A percentile compares a stretch with the other conserved stretches of the same genome.
Evolutionary conservation across 2,113 vertebrate genomes (phyloP).

Genomic region (Psophia crepitans): DNA sequence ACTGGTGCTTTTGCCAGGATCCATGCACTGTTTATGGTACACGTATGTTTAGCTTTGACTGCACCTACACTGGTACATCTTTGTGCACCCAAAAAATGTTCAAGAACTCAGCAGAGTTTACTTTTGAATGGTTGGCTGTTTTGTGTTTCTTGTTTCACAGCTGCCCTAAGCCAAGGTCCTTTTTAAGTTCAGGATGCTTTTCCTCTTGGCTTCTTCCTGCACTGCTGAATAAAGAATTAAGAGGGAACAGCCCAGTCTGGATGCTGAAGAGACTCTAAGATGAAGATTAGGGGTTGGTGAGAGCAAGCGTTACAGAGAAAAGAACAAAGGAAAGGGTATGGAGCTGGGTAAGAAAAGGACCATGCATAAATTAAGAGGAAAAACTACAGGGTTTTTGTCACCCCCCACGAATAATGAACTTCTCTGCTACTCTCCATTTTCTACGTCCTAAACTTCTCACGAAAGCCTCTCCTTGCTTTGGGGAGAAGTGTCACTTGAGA

Average conservation of each 20-base stretch:
- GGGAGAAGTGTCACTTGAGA: conserved; percentile 48
- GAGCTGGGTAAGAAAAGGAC: not conserved
- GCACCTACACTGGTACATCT: fast-evolving
- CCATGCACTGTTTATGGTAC: not conserved
- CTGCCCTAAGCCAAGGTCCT: not conserved
- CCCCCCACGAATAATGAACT: conserved; percentile 6
- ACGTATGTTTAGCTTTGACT: fast-evolving
- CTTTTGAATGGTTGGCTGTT: not conserved
- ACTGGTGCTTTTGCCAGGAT: not conserved
- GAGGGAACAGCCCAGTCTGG: not conserved
- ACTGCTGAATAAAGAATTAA: not conserved
- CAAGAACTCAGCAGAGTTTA: not conserved
- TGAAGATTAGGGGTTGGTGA: not conserved
- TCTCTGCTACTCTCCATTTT: conserved; percentile 10
- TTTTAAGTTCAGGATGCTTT: not conserved
- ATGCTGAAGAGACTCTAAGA: not conserved
- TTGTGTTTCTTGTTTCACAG: not conserved
- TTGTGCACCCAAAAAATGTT: not conserved
- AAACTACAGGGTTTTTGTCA: not conserved
- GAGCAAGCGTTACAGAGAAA: not conserved
- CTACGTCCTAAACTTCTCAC: not conserved
- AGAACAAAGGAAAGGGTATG: not conserved
- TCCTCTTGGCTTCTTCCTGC: not conserved
- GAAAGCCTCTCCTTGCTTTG: conserved; percentile 11
- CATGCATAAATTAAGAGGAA: not conserved